Percentiles rank a stretch among this genome's conserved stretches.
Conservation (phyloP, 2,888 invertebrate genomes). For the Erebia aethiops region DNA sequence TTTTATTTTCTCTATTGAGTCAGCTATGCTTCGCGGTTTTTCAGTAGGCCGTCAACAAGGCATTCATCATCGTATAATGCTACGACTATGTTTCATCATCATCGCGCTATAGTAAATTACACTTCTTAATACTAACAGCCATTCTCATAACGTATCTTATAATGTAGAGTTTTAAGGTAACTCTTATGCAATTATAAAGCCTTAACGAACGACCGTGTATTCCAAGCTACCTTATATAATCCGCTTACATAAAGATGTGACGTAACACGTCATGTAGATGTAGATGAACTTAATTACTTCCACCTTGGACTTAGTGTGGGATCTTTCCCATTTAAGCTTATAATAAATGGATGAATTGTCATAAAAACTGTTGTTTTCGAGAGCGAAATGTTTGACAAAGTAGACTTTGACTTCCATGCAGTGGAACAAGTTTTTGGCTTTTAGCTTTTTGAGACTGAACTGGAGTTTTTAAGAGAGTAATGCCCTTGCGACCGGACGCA, state of each 20-base stretch:
- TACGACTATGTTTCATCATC: slow-evolving; percentile 37
- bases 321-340: slow-evolving; percentile 31
- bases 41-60: slow-evolving; percentile 45
- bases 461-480: slow-evolving; percentile 56
- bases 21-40: slow-evolving; percentile 45
- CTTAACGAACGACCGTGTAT: slow-evolving; percentile 59
- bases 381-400: not conserved
- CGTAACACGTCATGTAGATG: slow-evolving; percentile 54
- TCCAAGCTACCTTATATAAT: slow-evolving; percentile 66
- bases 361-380: slow-evolving; percentile 1
- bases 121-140: slow-evolving; percentile 30
- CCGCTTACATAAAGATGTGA: slow-evolving; percentile 67
- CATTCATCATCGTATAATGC: slow-evolving; percentile 36
- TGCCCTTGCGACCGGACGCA: slow-evolving; percentile 70
- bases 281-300: slow-evolving; percentile 66
- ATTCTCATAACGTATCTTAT: slow-evolving; percentile 34
- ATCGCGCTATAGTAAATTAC: slow-evolving; percentile 29
- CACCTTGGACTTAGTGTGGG: slow-evolving; percentile 32
- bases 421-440: slow-evolving; percentile 22
- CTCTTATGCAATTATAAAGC: slow-evolving; percentile 44
- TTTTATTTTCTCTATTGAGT: slow-evolving; percentile 38
- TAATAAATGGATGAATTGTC: slow-evolving; percentile 45
- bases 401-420: not conserved
- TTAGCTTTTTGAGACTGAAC: slow-evolving; percentile 19
- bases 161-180: slow-evolving; percentile 39